A percentile compares a stretch with the other conserved stretches of the same genome.
phyloP scores from a whole-genome alignment of 2,113 vertebrate species.

The Heptranchias perlo region DNA sequence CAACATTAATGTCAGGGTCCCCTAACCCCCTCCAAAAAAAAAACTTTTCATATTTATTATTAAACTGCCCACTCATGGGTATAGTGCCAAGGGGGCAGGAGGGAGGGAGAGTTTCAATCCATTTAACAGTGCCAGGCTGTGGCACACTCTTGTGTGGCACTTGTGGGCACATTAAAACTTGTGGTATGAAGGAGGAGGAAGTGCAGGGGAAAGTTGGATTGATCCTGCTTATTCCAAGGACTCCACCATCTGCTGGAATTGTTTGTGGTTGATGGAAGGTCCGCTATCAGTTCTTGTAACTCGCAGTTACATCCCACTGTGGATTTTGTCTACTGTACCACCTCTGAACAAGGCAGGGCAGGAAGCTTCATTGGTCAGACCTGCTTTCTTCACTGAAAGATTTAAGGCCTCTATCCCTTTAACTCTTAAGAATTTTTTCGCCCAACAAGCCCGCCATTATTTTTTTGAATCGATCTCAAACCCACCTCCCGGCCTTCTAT shows the following conservation, averaged over 20 bases:
- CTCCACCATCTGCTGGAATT: too few relatives aligned
- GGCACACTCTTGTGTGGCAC: background rate
- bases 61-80: background rate
- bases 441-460: background rate
- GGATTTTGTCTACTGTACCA: background rate
- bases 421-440: background rate
- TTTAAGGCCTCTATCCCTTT: background rate
- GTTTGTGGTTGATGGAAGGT: background rate
- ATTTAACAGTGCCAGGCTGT: background rate
- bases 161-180: background rate
- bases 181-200: background rate
- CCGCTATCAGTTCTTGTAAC: background rate
- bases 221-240: background rate
- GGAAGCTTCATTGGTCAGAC: background rate
- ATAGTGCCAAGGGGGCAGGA: background rate
- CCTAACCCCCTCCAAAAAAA: background rate
- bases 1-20: background rate
- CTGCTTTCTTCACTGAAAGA: background rate
- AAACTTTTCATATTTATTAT: background rate
- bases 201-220: background rate
- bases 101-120: background rate
- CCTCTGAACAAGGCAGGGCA: background rate
- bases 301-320: background rate
- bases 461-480: background rate
- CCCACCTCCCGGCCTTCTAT: background rate